Evolutionary conservation across 2,797 vertebrate genomes (phyloP).

Genomic region (Channa striata): DNA sequence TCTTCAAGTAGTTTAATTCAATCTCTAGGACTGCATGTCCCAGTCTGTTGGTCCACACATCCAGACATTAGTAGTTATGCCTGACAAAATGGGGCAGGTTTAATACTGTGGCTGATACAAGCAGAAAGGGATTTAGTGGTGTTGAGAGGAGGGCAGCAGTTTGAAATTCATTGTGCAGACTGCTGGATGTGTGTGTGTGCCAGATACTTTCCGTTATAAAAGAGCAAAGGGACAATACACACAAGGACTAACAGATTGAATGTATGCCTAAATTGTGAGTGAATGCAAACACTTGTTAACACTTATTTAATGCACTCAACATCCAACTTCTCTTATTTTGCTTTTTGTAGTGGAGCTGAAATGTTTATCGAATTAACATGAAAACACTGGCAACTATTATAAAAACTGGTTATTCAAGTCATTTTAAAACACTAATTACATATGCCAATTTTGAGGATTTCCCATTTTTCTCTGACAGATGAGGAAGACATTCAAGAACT

Average conservation of each 20-base stretch:
- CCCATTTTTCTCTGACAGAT: too few relatives aligned
- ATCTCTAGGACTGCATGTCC: conserved; percentile 28
- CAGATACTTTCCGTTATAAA: conserved; percentile 14
- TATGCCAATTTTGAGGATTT: too few relatives aligned
- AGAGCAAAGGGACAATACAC: not conserved
- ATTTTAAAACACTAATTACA: not conserved
- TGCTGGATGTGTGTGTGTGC: conserved; percentile 8
- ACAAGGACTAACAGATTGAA: not conserved
- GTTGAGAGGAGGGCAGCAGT: conserved; percentile 48
- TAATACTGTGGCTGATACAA: conserved; percentile 68
- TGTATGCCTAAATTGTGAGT: not conserved
- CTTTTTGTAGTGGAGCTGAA: not conserved
- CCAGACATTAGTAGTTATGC: conserved; percentile 44
- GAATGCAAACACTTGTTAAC: not conserved
- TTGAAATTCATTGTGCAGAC: conserved; percentile 54
- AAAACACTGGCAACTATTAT: not conserved
- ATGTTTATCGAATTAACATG: not conserved
- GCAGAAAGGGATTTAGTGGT: conserved; percentile 66
- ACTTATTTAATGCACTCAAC: not conserved
- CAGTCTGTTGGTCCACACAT: conserved; percentile 11
- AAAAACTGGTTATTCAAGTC: not conserved
- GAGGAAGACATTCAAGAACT: too few relatives aligned
- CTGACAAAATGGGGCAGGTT: conserved; percentile 77
- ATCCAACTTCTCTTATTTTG: too few relatives aligned
- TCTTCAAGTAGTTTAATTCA: conserved; percentile 55